A percentile compares a stretch with the other conserved stretches of the same genome.
phyloP scores from a whole-genome alignment of 2,888 invertebrate species.

The Polylopha cassiicola region DNA sequence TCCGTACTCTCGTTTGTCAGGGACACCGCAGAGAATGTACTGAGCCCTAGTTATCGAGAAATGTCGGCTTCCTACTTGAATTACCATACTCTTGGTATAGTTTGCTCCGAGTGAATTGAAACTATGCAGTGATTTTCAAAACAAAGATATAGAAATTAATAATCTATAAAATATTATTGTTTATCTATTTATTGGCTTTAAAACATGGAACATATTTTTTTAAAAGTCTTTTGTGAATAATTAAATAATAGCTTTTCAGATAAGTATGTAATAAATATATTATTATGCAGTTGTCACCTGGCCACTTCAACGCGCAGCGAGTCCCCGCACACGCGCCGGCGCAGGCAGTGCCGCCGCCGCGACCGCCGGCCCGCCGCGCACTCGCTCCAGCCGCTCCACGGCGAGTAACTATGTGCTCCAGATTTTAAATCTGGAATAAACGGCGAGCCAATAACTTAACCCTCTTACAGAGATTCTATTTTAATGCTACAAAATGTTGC shows the following conservation, averaged over 20 bases:
- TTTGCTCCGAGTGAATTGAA: too few species aligned
- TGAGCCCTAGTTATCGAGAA: conserved; percentile 1
- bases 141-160: too few species aligned
- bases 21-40: conserved; percentile 27
- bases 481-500: neutral
- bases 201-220: too few species aligned
- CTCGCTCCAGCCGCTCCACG: conserved; percentile 57
- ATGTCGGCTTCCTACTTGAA: too few species aligned
- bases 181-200: too few species aligned
- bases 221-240: too few species aligned
- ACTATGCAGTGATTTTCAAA: neutral
- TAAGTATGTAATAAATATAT: too few species aligned
- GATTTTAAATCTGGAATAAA: conserved; percentile 39
- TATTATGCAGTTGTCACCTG: too few species aligned
- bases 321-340: conserved; percentile 51
- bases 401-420: conserved; percentile 43
- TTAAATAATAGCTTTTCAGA: too few species aligned
- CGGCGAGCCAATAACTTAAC: conserved; percentile 7
- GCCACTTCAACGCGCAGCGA: conserved; percentile 57
- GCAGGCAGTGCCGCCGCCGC: conserved; percentile 57
- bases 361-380: conserved; percentile 52
- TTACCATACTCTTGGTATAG: too few species aligned
- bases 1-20: conserved; percentile 18
- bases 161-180: too few species aligned
- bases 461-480: conserved; percentile 4